Conservation (phyloP, 30 jellyfish, hydroid and myxozoan species). For the Aurelia aurita complex sp. Pacific region DNA sequence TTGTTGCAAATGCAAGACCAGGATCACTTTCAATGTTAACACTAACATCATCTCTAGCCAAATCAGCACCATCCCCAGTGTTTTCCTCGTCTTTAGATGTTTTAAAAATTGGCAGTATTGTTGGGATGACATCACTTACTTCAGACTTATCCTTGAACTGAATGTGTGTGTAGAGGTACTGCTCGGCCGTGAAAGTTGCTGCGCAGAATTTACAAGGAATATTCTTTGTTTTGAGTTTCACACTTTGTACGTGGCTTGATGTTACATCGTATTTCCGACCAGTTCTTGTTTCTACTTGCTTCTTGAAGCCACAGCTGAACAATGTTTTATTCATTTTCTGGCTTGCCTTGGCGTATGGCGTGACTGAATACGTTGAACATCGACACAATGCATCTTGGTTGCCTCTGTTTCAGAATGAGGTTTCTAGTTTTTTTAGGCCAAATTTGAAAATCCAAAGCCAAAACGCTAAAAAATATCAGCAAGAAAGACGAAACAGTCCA, state of each 20-base stretch:
- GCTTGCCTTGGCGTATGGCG: not conserved
- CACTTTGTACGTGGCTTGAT: too few relatives aligned
- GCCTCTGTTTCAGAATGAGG: too few relatives aligned
- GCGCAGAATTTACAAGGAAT: too few relatives aligned
- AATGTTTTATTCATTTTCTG: not conserved
- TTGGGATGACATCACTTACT: slow-evolving; percentile 8
- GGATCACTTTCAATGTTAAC: too few relatives aligned
- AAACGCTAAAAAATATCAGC: too few relatives aligned
- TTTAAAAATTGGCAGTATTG: slow-evolving; percentile 19
- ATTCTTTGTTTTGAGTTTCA: too few relatives aligned
- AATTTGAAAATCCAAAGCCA: too few relatives aligned
- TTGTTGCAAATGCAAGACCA: too few relatives aligned
- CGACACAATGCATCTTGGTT: not conserved
- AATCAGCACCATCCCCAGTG: slow-evolving; percentile 4
- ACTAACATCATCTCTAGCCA: slow-evolving; percentile 8
- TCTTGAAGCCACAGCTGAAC: not conserved
- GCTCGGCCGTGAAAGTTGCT: not conserved
- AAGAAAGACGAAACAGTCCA: not conserved
- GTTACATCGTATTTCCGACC: too few relatives aligned
- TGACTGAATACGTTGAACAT: not conserved
- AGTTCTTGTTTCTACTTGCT: too few relatives aligned
- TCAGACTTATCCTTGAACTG: not conserved
- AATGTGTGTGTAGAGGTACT: slow-evolving; percentile 16
- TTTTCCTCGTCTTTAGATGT: not conserved
- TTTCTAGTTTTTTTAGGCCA: too few relatives aligned